Evolutionary conservation across 2,797 vertebrate species (phyloP).

Genomic region (Schizopygopsis pylzovi): DNA sequence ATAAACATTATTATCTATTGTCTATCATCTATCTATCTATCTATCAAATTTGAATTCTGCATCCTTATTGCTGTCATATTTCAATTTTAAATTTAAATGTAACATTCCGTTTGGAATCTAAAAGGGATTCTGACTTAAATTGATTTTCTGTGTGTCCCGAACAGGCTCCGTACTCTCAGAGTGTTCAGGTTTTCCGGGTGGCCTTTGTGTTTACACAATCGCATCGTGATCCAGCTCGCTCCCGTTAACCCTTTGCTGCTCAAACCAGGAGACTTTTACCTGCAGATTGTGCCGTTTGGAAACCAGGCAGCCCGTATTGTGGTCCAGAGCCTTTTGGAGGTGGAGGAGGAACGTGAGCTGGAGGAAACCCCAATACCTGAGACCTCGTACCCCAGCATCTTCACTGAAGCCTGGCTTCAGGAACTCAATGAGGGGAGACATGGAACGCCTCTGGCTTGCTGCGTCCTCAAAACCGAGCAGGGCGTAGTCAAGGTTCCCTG

Average conservation of each 20-base stretch:
- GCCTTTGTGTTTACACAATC: slow-evolving; percentile 87
- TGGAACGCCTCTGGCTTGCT: slow-evolving; percentile 77
- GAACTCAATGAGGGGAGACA: slow-evolving; percentile 76
- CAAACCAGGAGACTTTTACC: slow-evolving; percentile 87
- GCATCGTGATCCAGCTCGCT: slow-evolving; percentile 84
- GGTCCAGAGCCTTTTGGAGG: slow-evolving; percentile 82
- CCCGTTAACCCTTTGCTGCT: slow-evolving; percentile 82
- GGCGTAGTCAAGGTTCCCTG: slow-evolving; percentile 83
- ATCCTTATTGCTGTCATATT: neutral
- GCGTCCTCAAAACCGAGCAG: slow-evolving; percentile 83
- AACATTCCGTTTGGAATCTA: neutral
- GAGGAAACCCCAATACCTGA: slow-evolving; percentile 81
- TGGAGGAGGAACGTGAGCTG: slow-evolving; percentile 74
- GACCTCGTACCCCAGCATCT: slow-evolving; percentile 79
- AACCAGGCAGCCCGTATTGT: slow-evolving; percentile 75
- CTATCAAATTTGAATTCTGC: neutral
- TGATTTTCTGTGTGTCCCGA: neutral
- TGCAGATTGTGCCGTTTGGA: slow-evolving; percentile 81
- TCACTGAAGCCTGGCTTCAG: slow-evolving; percentile 82
- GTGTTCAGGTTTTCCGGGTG: slow-evolving; percentile 88
- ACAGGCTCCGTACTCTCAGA: slow-evolving; percentile 83
- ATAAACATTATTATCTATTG: too few relatives aligned
- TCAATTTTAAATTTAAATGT: neutral
- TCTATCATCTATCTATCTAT: too few relatives aligned
- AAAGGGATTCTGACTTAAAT: neutral